Base-by-base conservation (phyloP, 2,888 invertebrate species). In the Harmothoe impar region DNA sequence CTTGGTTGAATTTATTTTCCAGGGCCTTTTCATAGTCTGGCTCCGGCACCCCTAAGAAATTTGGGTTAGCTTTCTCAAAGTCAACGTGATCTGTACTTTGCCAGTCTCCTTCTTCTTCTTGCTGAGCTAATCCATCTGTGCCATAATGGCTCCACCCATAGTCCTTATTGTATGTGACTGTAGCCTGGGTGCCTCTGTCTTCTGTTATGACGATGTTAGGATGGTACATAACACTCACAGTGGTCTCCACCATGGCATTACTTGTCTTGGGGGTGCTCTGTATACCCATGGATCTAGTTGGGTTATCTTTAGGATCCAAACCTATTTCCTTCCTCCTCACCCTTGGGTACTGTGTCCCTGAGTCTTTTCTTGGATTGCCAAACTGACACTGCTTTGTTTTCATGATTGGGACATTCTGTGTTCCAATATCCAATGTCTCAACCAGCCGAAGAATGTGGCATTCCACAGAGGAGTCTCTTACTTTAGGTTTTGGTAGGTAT, bases 391-490 rank as follows among this genome's bases (percentile, higher is more conserved):
- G 33, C 23, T 81, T 81, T 17, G 81, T 81, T 20, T 81, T 81
- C 81, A 81, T 81, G 1, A 81, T 20, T 33, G 81, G 81, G 7
- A 81, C 81, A 43, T 81, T 81, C 23, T 81, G 81, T n/a, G 81
- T 81, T 0, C 81, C 81, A 15, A 25, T 81, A 43, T 81, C 81
- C 20, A 81, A 20, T 0, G 81, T 81, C 20, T 81, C 81, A 33
- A 81, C 81, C 33, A 81, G 33, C 17, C 81, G 33, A 20, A 81
- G 33, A 20, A 81, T 81, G 43, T 81, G 81, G 43, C 81, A 81
- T 43, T 81, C 81, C 17, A 33, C 43, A 12, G 81, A 15, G 81
- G 25, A 35, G 43, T 81, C 81, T 35, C 43, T 81, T 17, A 81
- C 81, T 25, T 81, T 81, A 17, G 81, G 81, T n/a, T 81, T 81